Evolutionary conservation across 2,797 vertebrate genomes (phyloP).

Genomic region (Salarias fasciatus): DNA sequence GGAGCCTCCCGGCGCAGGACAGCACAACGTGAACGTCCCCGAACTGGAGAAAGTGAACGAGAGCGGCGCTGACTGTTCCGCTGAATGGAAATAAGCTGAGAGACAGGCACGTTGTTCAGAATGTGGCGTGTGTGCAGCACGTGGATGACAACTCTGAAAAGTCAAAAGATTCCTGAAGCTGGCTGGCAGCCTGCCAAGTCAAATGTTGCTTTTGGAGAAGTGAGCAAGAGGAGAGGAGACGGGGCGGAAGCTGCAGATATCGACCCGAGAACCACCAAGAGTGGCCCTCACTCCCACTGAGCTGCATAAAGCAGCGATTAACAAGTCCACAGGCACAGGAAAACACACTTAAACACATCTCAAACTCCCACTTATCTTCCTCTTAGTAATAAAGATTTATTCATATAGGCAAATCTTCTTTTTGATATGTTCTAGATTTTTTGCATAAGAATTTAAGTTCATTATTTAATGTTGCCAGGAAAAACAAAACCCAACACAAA

Average conservation of each 20-base stretch:
- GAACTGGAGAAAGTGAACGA: conserved; percentile 47
- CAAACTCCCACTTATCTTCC: no score
- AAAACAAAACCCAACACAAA: no score
- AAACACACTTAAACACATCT: no score
- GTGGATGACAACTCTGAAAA: conserved; percentile 33
- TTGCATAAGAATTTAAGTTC: no score
- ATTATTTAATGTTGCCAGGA: no score
- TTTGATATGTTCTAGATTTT: no score
- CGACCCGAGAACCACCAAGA: no score
- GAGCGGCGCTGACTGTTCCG: neutral
- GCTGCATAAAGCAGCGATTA: no score
- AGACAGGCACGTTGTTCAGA: conserved; percentile 10
- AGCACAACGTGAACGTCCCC: conserved; percentile 18
- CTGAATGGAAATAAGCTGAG: neutral
- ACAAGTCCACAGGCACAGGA: no score
- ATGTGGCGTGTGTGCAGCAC: conserved; percentile 42
- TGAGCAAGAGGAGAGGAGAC: conserved; percentile 13
- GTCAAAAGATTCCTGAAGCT: conserved; percentile 13
- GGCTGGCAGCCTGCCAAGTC: conserved; percentile 56
- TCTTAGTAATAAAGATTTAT: no score
- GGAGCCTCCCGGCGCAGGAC: conserved; percentile 8
- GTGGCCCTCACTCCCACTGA: no score
- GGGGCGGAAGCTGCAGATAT: conserved; percentile 19
- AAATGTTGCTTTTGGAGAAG: conserved; percentile 54
- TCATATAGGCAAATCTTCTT: no score